A percentile compares a stretch with the other conserved stretches of the same genome.
Evolutionary conservation across 2,797 vertebrate species (phyloP).

Genomic region (Thamnophis elegans): DNA sequence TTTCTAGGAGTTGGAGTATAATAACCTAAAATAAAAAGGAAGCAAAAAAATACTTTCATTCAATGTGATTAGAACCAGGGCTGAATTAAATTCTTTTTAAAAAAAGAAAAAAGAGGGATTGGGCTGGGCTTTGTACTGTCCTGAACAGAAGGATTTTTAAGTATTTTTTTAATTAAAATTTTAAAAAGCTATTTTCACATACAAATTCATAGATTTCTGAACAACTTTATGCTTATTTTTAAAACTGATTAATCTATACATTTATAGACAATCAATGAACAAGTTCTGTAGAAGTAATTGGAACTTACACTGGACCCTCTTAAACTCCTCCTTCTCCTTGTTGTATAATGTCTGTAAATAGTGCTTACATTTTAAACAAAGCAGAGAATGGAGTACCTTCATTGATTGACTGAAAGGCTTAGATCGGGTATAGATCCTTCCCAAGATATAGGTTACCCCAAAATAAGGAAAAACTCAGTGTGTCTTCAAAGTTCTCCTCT

Average conservation of each 20-base stretch:
- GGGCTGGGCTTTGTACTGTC: not conserved
- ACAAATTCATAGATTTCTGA: not conserved
- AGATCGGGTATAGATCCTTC: not conserved
- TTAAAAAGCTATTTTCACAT: not conserved
- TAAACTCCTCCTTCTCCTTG: not conserved
- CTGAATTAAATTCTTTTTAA: not conserved
- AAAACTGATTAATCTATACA: not conserved
- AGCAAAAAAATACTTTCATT: not conserved
- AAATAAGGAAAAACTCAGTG: not conserved
- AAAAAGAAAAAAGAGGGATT: not conserved
- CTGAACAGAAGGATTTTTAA: not conserved
- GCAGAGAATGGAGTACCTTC: not conserved
- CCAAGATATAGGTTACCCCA: not conserved
- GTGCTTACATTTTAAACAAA: not conserved
- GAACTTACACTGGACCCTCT: not conserved
- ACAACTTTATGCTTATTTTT: not conserved
- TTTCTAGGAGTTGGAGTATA: not conserved
- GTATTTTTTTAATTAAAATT: not conserved
- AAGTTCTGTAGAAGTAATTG: not conserved
- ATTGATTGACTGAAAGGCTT: not conserved
- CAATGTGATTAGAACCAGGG: not conserved
- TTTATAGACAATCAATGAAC: not conserved
- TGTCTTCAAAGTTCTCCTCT: not conserved
- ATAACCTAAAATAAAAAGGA: not conserved
- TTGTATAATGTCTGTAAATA: not conserved